Percentiles rank a stretch among this genome's conserved stretches.
phyloP scores from a whole-genome alignment of 2,113 vertebrate species.

The Amphilophus citrinellus region DNA sequence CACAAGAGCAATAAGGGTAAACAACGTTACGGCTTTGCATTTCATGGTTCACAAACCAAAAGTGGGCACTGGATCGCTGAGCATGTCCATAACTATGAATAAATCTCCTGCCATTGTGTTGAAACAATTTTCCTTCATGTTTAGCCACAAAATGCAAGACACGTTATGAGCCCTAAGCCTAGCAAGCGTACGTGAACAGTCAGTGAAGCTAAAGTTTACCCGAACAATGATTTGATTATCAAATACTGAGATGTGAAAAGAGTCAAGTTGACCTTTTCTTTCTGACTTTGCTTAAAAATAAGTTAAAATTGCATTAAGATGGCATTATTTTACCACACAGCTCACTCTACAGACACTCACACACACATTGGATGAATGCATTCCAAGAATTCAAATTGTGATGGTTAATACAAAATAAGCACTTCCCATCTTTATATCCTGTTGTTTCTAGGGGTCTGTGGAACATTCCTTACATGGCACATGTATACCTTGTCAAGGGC shows the following conservation, averaged over 20 bases:
- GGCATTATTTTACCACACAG: neutral
- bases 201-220: neutral
- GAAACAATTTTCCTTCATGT: neutral
- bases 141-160: neutral
- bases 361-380: neutral
- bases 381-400: conserved; percentile 7
- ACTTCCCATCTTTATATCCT: conserved; percentile 22
- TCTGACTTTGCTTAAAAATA: conserved; percentile 37
- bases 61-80: neutral
- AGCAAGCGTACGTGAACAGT: neutral
- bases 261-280: conserved; percentile 6
- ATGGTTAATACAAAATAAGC: conserved; percentile 20
- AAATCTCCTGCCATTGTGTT: neutral
- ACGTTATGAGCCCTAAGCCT: neutral
- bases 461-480: conserved; percentile 97
- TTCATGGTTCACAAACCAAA: conserved; percentile 14
- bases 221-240: conserved; percentile 1
- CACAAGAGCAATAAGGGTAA: conserved; percentile 4
- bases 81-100: neutral
- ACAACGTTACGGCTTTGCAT: conserved; percentile 2
- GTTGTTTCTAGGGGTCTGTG: conserved; percentile 88
- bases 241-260: neutral
- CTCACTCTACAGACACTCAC: neutral
- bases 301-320: neutral
- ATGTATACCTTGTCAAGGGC: conserved; percentile 94